Evolutionary conservation across 2,113 vertebrate species (phyloP).

Genomic region (Carlito syrichta): DNA sequence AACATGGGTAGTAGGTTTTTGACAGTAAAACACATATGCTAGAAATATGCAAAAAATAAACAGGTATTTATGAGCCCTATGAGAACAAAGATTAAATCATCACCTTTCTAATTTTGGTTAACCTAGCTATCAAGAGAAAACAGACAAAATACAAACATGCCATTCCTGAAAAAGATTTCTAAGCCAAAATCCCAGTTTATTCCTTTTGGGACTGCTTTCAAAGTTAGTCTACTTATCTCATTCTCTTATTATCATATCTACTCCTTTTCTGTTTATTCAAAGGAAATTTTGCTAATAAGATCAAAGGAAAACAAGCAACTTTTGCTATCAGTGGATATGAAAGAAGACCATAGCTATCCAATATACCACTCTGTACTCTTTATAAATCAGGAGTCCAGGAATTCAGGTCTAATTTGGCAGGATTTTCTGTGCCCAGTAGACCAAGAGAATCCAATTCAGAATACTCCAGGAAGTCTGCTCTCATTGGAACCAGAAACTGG

Average conservation of each 20-base stretch:
- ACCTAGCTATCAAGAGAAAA: not conserved
- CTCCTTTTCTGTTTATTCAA: conserved; percentile 29
- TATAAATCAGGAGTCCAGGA: conserved; percentile 35
- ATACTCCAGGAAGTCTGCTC: conserved; percentile 46
- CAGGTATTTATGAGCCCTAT: not conserved
- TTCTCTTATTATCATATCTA: conserved; percentile 56
- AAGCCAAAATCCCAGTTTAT: conserved; percentile 45
- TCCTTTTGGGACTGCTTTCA: conserved; percentile 46
- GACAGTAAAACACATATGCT: not conserved
- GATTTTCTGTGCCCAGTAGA: conserved; percentile 25
- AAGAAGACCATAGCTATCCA: conserved; percentile 51
- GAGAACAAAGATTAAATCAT: not conserved
- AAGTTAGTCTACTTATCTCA: conserved; percentile 46
- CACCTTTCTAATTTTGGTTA: conserved; percentile 15
- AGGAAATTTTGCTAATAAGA: conserved; percentile 55
- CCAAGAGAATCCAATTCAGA: conserved; percentile 55
- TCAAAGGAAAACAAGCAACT: conserved; percentile 57
- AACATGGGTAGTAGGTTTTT: not conserved
- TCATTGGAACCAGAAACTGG: conserved; percentile 50
- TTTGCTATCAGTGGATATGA: conserved; percentile 53
- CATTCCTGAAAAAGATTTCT: conserved; percentile 27
- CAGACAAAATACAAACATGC: not conserved
- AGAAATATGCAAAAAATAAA: not conserved
- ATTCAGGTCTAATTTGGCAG: conserved; percentile 61
- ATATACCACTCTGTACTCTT: conserved; percentile 8